These are phyloP conservation scores for Aethes cnicana DNA, from an alignment of 2,888 invertebrate species.

Conservation along the genomic window DNA sequence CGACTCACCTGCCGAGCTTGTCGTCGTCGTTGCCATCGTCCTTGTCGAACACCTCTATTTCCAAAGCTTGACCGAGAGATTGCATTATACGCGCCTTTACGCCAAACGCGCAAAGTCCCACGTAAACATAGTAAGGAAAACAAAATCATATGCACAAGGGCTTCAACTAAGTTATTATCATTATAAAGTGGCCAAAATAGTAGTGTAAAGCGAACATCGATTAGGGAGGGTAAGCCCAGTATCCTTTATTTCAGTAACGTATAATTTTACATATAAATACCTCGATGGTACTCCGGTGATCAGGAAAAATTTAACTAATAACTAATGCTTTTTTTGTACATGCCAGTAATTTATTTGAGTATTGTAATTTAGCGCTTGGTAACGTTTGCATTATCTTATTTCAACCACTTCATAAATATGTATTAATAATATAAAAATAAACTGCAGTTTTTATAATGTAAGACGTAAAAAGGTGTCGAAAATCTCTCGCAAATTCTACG, in stretches of 20 bases:
- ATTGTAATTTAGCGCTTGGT: no score
- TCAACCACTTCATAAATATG: slow-evolving; percentile 22
- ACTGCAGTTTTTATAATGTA: neutral
- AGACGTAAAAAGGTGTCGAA: neutral
- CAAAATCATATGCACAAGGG: slow-evolving; percentile 66
- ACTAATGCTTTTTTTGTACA: no score
- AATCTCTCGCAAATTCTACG: no score
- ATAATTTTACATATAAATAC: no score
- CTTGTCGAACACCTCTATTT: slow-evolving; percentile 91
- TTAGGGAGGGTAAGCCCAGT: neutral
- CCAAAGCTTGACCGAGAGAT: slow-evolving; percentile 87
- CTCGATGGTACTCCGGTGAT: no score
- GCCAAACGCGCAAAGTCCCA: slow-evolving; percentile 66
- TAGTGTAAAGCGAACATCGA: neutral
- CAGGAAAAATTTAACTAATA: no score
- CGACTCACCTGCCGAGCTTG: slow-evolving; percentile 91
- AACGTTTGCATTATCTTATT: no score
- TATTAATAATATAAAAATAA: neutral
- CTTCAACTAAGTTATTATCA: slow-evolving; percentile 9
- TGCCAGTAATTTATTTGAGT: no score
- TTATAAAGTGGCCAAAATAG: slow-evolving; percentile 28
- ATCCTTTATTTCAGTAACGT: no score
- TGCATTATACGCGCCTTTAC: slow-evolving; percentile 82
- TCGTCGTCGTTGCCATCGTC: slow-evolving; percentile 94
- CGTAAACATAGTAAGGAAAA: slow-evolving; percentile 78